phyloP scores from a whole-genome alignment of 2,113 vertebrate species.

The Eonycteris spelaea region DNA sequence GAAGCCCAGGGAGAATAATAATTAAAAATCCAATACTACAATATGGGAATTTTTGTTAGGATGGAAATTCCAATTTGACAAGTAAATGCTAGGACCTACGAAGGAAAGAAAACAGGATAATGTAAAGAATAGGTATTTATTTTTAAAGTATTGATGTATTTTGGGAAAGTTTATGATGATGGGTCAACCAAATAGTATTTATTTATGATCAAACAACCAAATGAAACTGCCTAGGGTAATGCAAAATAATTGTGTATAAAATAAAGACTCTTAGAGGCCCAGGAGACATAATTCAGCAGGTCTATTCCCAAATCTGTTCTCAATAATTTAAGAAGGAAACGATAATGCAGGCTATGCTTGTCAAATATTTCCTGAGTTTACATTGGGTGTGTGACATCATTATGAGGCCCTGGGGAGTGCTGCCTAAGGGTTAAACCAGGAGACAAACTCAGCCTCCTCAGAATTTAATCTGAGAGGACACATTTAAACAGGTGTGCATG shows the following conservation, averaged over 20 bases:
- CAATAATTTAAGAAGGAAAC: not conserved
- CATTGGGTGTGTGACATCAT: not conserved
- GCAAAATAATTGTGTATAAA: not conserved
- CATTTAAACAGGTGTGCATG: not conserved
- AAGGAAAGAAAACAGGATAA: not conserved
- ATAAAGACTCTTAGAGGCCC: not conserved
- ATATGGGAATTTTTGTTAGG: not conserved
- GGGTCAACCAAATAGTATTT: not conserved
- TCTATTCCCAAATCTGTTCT: not conserved
- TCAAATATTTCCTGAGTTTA: not conserved
- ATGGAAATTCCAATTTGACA: not conserved
- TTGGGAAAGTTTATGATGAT: not conserved
- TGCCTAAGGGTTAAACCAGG: not conserved
- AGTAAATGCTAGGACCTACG: not conserved
- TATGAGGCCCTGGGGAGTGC: not conserved
- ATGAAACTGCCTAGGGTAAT: not conserved
- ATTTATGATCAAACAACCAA: conserved; percentile 2
- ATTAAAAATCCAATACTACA: not conserved
- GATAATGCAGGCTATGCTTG: not conserved
- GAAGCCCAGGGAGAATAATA: not conserved
- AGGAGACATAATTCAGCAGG: conserved; percentile 15
- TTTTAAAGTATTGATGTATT: conserved; percentile 1
- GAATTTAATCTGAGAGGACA: not conserved
- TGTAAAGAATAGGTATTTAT: not conserved
- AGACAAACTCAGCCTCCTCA: not conserved